Evolutionary conservation across 2,888 invertebrate species (phyloP).

Genomic region (Nycteola revayana): DNA sequence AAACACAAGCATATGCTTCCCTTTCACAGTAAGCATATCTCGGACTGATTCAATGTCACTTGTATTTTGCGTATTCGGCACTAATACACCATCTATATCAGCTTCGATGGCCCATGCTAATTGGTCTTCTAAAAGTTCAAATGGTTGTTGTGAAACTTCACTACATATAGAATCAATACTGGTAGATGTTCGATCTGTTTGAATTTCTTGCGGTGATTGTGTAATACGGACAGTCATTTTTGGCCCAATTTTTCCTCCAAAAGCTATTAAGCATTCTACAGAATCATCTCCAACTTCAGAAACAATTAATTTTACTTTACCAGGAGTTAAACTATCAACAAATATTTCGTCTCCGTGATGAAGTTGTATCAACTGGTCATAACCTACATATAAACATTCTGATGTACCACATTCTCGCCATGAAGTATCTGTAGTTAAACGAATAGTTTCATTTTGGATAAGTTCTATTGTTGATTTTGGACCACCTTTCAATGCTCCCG

Average conservation of each 20-base stretch:
- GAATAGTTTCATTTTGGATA: constrained; percentile 55
- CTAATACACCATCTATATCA: constrained; percentile 67
- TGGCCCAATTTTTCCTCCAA: constrained; percentile 76
- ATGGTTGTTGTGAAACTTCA: constrained; percentile 85
- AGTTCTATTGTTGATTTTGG: constrained; percentile 57
- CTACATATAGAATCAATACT: constrained; percentile 59
- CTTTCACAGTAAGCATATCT: constrained; percentile 57
- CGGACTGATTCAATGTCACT: constrained; percentile 56
- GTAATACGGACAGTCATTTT: constrained; percentile 78
- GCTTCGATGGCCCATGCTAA: constrained; percentile 67
- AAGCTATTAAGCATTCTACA: constrained; percentile 74
- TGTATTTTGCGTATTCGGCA: constrained; percentile 54
- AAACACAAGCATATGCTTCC: constrained; percentile 68
- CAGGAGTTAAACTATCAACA: constrained; percentile 66
- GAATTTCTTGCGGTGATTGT: constrained; percentile 71
- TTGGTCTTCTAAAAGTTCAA: constrained; percentile 83
- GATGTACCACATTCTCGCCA: constrained; percentile 79
- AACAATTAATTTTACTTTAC: constrained; percentile 59
- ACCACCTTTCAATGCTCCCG: constrained; percentile 69
- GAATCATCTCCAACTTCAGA: constrained; percentile 67
- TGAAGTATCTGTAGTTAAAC: constrained; percentile 73
- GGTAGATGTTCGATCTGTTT: constrained; percentile 56
- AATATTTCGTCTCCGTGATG: constrained; percentile 72
- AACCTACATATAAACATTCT: constrained; percentile 80
- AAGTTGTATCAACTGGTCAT: constrained; percentile 75